A percentile compares a stretch with the other conserved stretches of the same genome.
Evolutionary conservation across 2,113 vertebrate species (phyloP).

Genomic region (Prionailurus bengalensis): DNA sequence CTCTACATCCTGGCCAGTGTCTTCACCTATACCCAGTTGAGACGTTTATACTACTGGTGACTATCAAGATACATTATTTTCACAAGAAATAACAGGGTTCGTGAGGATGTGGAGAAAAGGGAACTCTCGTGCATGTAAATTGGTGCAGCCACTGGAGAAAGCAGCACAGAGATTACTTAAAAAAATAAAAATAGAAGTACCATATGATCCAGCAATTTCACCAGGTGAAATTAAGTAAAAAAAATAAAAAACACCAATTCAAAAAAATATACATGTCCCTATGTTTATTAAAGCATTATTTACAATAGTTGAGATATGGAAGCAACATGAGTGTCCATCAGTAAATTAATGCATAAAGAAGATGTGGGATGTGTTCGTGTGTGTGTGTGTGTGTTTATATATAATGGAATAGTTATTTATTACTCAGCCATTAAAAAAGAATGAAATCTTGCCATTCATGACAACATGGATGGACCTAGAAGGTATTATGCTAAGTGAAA

Average conservation of each 20-base stretch:
- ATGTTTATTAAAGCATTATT: neutral
- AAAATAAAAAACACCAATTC: neutral
- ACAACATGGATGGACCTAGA: neutral
- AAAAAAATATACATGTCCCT: neutral
- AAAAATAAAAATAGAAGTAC: neutral
- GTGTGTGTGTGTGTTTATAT: neutral
- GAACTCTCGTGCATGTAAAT: neutral
- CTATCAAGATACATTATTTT: neutral
- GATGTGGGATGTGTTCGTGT: neutral
- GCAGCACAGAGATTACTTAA: neutral
- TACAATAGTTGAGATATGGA: neutral
- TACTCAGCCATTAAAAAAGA: neutral
- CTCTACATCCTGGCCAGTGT: neutral
- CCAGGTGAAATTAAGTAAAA: neutral
- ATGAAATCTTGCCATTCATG: neutral
- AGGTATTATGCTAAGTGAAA: neutral
- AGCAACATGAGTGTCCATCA: neutral
- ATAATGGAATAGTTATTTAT: neutral
- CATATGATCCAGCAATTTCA: neutral
- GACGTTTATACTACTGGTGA: neutral
- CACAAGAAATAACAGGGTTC: neutral
- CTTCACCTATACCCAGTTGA: neutral
- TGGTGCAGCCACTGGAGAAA: neutral
- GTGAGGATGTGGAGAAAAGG: neutral
- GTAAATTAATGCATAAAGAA: neutral